Percentiles rank a stretch among this genome's conserved stretches.
Conservation (phyloP, 2,888 invertebrate species). For the Hirtodrosophila trivittata region DNA sequence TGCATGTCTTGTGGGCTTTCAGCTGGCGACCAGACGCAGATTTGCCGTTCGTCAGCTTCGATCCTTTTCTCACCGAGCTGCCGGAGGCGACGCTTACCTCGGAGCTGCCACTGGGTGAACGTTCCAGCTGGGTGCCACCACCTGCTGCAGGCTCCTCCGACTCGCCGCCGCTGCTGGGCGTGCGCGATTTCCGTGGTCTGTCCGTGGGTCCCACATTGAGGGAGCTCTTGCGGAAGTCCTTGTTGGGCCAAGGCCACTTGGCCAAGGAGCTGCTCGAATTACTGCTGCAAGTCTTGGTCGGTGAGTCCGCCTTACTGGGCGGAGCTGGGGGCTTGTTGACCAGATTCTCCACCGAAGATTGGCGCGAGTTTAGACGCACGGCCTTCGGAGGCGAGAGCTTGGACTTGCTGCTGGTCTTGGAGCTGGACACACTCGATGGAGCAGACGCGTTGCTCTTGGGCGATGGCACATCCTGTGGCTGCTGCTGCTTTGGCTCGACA, state of each 20-base stretch:
- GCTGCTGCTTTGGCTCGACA: slow-evolving; percentile 42
- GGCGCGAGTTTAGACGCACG: slow-evolving; percentile 75
- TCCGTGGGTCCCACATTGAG: slow-evolving; percentile 87
- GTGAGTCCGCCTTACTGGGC: slow-evolving; percentile 82
- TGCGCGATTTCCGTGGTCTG: slow-evolving; percentile 82
- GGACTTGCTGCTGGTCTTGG: slow-evolving; percentile 60
- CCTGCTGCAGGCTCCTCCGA: slow-evolving; percentile 71
- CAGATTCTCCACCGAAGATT: slow-evolving; percentile 81
- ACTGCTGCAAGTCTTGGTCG: slow-evolving; percentile 72
- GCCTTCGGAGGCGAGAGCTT: slow-evolving; percentile 81
- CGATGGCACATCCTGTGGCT: slow-evolving; percentile 18
- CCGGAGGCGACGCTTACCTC: slow-evolving; percentile 85
- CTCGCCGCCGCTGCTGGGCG: slow-evolving; percentile 83
- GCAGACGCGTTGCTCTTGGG: slow-evolving; percentile 28
- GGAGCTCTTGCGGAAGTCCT: slow-evolving; percentile 90
- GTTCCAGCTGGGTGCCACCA: slow-evolving; percentile 65
- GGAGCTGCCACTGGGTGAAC: slow-evolving; percentile 84
- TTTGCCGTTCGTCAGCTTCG: slow-evolving; percentile 72
- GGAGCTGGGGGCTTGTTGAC: slow-evolving; percentile 67
- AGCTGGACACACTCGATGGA: slow-evolving; percentile 14
- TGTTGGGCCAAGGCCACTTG: slow-evolving; percentile 86
- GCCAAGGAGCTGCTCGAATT: slow-evolving; percentile 56
- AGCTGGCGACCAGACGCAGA: slow-evolving; percentile 77
- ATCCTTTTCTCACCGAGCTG: slow-evolving; percentile 68
- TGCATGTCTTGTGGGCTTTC: slow-evolving; percentile 61